A percentile compares a stretch with the other conserved stretches of the same genome.
Evolutionary conservation across 1,140 invertebrate genomes (phyloP).

Genomic region (Trachymyrmex septentrionalis): DNA sequence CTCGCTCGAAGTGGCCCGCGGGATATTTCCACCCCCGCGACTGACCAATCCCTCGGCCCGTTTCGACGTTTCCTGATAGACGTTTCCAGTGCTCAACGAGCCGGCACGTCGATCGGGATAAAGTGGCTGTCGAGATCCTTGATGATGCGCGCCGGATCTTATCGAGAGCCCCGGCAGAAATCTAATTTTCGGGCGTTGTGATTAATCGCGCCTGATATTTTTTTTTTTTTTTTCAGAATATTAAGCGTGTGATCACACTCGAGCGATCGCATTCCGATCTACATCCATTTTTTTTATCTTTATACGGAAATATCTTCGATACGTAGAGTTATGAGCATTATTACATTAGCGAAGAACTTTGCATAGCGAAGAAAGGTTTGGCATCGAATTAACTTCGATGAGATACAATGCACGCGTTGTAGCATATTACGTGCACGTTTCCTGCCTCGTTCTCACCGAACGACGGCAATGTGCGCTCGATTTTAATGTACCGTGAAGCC

Average conservation of each 20-base stretch:
- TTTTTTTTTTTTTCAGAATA: slow-evolving; percentile 39
- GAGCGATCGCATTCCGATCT: slow-evolving; percentile 13
- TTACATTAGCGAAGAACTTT: background rate
- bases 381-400: slow-evolving; percentile 15
- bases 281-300: background rate
- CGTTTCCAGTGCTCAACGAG: slow-evolving; percentile 73
- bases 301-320: background rate
- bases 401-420: slow-evolving; percentile 12
- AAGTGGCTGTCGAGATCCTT: slow-evolving; percentile 74
- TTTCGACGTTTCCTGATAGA: slow-evolving; percentile 75
- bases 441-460: slow-evolving; percentile 33
- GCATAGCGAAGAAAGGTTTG: background rate
- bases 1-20: slow-evolving; percentile 46
- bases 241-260: slow-evolving; percentile 16
- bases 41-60: slow-evolving; percentile 47
- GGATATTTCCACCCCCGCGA: slow-evolving; percentile 73
- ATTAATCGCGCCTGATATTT: slow-evolving; percentile 65
- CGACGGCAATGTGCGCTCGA: slow-evolving; percentile 15
- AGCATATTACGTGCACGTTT: slow-evolving; percentile 15
- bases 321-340: background rate
- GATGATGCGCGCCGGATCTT: slow-evolving; percentile 70
- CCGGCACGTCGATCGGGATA: slow-evolving; percentile 70
- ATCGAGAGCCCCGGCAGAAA: slow-evolving; percentile 64
- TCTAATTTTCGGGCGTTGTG: slow-evolving; percentile 61
- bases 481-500: slow-evolving; percentile 51